Base-by-base conservation (phyloP, 2,797 vertebrate species). In the Eospalax fontanierii region DNA sequence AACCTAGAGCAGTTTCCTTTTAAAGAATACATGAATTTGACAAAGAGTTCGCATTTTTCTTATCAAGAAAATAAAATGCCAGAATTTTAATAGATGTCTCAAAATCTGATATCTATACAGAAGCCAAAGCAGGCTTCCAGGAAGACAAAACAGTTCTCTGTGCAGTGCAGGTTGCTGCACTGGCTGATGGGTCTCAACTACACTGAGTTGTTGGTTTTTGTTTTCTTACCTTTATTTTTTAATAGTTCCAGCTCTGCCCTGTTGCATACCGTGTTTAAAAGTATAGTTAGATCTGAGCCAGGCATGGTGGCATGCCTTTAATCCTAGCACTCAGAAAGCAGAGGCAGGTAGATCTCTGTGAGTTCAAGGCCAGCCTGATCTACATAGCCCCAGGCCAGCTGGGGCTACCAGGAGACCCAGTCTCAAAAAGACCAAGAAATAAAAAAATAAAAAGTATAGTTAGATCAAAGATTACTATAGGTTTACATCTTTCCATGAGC, bases 221-320 rank as follows among this genome's bases (percentile, higher is more conserved):
- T 33, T 57, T 70, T 38, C 33, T 46, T 75, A 12, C 21, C 2
- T 50, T 21, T 68, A 30, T 26, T 83, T 9, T 91, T 92, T 83
- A 93, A 26, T 40, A 85, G 81, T 95, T 87, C 84, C 85, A 81
- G 33, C 78, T 79, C 95, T 84, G 33, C 97, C 92, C 93, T 81
- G 85, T 89, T 97, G 68, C 89, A 82, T 91, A 93, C 24, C 95
- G 87, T 86, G n/a, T 96, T 97, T 97, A 66, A 95, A 97, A 96
- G 43, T 50, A 70, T 70, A 78, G 43, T 26, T 90, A 87, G 30
- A 18, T 4, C 95, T 46, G n/a, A n/a, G n/a, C n/a, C n/a, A n/a
- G n/a, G n/a, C n/a, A n/a, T n/a, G n/a, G n/a, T n/a, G n/a, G n/a
- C n/a, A n/a, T n/a, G n/a, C n/a, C n/a, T n/a, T n/a, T n/a, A n/a